Conservation (phyloP, 2,888 invertebrate genomes). For the Baccha elongata region DNA sequence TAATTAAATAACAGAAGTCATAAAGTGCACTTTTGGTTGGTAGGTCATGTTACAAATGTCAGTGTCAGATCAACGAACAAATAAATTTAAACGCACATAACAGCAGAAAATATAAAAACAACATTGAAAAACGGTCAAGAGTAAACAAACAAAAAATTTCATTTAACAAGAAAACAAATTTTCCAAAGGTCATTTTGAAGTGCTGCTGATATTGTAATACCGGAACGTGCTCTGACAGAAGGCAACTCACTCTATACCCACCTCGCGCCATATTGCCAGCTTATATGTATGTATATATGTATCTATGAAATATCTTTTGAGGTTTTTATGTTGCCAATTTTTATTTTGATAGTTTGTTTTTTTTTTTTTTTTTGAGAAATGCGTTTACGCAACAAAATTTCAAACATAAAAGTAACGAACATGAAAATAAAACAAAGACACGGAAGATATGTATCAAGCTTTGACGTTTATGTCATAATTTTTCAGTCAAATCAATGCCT, state of each 20-base stretch:
- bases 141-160: constrained; percentile 51
- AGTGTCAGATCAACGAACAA: constrained; percentile 53
- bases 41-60: constrained; percentile 69
- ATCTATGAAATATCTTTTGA: constrained; percentile 15
- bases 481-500: constrained; percentile 34
- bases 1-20: constrained; percentile 32
- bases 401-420: constrained; percentile 18
- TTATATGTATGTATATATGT: constrained; percentile 23
- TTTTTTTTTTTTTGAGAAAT: constrained; percentile 25
- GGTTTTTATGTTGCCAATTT: constrained; percentile 46
- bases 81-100: constrained; percentile 18
- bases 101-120: constrained; percentile 50
- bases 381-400: constrained; percentile 62
- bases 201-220: constrained; percentile 59
- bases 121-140: constrained; percentile 72
- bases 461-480: constrained; percentile 66
- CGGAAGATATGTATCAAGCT: constrained; percentile 60
- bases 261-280: constrained; percentile 17
- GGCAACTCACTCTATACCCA: constrained; percentile 53
- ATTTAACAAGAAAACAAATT: constrained; percentile 66
- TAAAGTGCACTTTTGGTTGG: constrained; percentile 47
- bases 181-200: constrained; percentile 66
- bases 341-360: constrained; percentile 35
- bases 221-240: constrained; percentile 70
- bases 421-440: constrained; percentile 51